Evolutionary conservation across 2,113 vertebrate genomes (phyloP).

Genomic region (Ictalurus furcatus): DNA sequence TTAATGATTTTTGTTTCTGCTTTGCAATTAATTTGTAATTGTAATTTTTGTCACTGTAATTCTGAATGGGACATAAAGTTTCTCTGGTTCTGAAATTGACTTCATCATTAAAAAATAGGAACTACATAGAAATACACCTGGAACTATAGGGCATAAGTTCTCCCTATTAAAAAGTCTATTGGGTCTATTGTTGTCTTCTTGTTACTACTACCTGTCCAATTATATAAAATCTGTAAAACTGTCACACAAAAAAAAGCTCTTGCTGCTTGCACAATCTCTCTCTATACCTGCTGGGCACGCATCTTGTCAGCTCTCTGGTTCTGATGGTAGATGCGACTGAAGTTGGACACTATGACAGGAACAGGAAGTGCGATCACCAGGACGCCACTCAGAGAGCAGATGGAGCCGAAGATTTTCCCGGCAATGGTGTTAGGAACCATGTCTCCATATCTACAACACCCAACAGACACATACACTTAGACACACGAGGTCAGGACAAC

Average conservation of each 20-base stretch:
- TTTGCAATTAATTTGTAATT: not conserved
- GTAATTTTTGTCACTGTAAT: not conserved
- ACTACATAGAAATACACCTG: not conserved
- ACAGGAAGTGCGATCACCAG: constrained; percentile 88
- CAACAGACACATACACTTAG: constrained; percentile 35
- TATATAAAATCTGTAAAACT: not conserved
- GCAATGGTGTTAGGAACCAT: constrained; percentile 92
- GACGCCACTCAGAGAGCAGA: constrained; percentile 87
- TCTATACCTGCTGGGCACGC: constrained; percentile 82
- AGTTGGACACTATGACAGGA: constrained; percentile 90
- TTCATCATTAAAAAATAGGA: not conserved
- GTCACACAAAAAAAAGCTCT: not conserved
- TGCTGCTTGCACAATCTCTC: not conserved
- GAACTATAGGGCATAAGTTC: not conserved
- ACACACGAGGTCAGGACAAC: not conserved
- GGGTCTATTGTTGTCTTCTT: not conserved
- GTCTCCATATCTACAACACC: constrained; percentile 77
- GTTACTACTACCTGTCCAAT: not conserved
- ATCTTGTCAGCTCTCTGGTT: constrained; percentile 90
- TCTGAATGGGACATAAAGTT: not conserved
- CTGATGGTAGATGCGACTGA: constrained; percentile 92
- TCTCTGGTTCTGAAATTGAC: not conserved
- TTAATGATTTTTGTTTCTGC: not conserved
- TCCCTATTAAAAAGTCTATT: not conserved
- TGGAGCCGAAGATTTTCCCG: constrained; percentile 89